phyloP scores from a whole-genome alignment of 2,113 vertebrate genomes.

The Silurus meridionalis region DNA sequence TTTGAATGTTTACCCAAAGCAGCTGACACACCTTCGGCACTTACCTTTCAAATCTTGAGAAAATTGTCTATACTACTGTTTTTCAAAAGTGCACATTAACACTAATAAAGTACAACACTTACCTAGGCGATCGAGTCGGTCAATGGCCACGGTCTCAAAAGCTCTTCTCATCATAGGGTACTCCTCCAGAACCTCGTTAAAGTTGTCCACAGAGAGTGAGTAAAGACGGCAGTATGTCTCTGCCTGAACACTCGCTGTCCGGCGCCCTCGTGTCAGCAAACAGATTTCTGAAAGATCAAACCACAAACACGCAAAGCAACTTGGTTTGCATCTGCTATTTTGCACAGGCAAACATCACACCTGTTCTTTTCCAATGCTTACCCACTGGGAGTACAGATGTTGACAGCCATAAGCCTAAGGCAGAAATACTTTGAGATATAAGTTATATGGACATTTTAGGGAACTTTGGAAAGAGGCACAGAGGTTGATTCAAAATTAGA shows the following conservation, averaged over 20 bases:
- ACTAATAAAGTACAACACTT: slow-evolving; percentile 27
- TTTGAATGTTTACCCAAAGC: background rate
- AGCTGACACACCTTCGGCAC: background rate
- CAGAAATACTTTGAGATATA: background rate
- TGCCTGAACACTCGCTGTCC: slow-evolving; percentile 90
- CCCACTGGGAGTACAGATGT: background rate
- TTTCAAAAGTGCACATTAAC: background rate
- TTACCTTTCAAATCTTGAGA: background rate
- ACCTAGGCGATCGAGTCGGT: slow-evolving; percentile 95
- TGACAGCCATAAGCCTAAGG: background rate
- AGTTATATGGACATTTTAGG: background rate
- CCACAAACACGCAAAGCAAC: slow-evolving; percentile 16
- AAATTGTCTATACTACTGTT: background rate
- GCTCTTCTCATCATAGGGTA: slow-evolving; percentile 98
- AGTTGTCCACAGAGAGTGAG: slow-evolving; percentile 92
- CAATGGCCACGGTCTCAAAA: slow-evolving; percentile 95
- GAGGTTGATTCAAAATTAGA: background rate
- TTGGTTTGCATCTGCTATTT: background rate
- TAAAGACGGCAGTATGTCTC: slow-evolving; percentile 97
- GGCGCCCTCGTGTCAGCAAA: slow-evolving; percentile 88
- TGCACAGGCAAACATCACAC: background rate
- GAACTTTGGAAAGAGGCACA: background rate
- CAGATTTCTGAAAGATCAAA: slow-evolving; percentile 82
- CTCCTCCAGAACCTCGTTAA: slow-evolving; percentile 97
- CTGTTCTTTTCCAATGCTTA: background rate